Base-by-base conservation (phyloP, 2,888 invertebrate species). In the Drosophila borealis region DNA sequence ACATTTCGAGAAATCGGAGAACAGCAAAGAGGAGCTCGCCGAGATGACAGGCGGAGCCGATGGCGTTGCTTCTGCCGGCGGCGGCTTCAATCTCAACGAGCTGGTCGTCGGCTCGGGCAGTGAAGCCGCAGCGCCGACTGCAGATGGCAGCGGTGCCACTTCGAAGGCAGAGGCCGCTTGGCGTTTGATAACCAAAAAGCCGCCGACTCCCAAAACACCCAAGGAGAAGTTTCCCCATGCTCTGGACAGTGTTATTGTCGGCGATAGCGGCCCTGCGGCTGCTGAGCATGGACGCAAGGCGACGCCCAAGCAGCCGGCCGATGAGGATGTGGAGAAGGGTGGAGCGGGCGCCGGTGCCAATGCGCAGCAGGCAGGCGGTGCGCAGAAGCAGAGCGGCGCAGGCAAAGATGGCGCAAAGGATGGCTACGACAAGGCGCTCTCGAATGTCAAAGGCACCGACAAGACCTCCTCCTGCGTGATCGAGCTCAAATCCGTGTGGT, bases 401-500 rank as follows among this genome's bases (percentile, higher is more conserved):
- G 64, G 45, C 1, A 81, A 29, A 29, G 29, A 54, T 46, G 79
- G 86, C 55, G 76, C 80, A 45, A 84, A 84, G 19, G 91, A 91
- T 48, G 78, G 76, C 42, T 89, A 90, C 56, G 92, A 92, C 53
- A 91, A 91, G 72, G 82, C 89, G 36, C 92, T 93, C 0, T 93
- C 94, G 0, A 95, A 95, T 89, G 94, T 95, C 64, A 95, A 94
- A 73, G 96, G 96, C 34, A 91, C 91, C 0, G 92, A 92, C 54
- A 96, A 96, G 88, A 95, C 96, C 0, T 96, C 97, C 0, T 97
- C 97, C 0, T 97, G 97, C 85, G 95, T 97, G 2, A 96, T 98
- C 57, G 97, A 98, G 90, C 93, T 99, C 61, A 96, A 96, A 91
- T 95, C 96, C 0, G 96, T 98, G 46, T 99, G 98, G 98, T 98